Evolutionary conservation across 1,140 invertebrate species (phyloP), one percentile per base, ranked within the genome.

Genomic region (Philotrypesis tridentata): DNA sequence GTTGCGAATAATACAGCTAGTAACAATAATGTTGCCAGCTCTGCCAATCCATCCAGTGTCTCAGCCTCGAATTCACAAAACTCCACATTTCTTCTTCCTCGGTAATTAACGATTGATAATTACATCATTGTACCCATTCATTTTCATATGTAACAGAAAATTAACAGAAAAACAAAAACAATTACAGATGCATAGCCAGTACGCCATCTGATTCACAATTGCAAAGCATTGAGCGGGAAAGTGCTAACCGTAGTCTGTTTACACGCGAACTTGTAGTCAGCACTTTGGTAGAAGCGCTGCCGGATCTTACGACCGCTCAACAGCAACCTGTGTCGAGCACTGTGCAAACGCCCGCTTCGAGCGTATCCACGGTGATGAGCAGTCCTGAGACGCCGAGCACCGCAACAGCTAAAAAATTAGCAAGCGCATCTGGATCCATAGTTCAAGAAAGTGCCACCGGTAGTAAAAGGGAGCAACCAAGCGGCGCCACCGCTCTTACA

Each of bases 161-260:
- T 7, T 55, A 55, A 55, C 17, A 55, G n/a, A n/a, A 14, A 65
- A 27, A 12, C 23, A 27, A 23, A 9, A 27, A 17, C 61, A 17
- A 7, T 65, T 27, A 27, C 86, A 95, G 94, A 91, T 94, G 93
- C 86, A 93, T 93, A 84, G 93, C 94, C 80, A 91, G 92, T 79
- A 91, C 92, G 61, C 85, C 93, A 70, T 92, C 93, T 29, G 94
- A 95, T 84, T 87, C 89, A 11, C 93, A 94, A 84, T 86, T 92
- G 70, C 92, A 94, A 85, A 91, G 87, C 71, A 89, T 93, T 83
- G 94, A 95, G 85, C 91, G 92, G 82, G 93, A 95, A 83, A 92
- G 93, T 85, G 93, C 94, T 77, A 94, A 95, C 87, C 92, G 94
- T 83, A 95, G 94, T 88, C 86, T 95, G 23, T 96, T 96, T 92